Base-by-base conservation (phyloP, 2,113 vertebrate genomes). In the Rhinopithecus roxellana region DNA sequence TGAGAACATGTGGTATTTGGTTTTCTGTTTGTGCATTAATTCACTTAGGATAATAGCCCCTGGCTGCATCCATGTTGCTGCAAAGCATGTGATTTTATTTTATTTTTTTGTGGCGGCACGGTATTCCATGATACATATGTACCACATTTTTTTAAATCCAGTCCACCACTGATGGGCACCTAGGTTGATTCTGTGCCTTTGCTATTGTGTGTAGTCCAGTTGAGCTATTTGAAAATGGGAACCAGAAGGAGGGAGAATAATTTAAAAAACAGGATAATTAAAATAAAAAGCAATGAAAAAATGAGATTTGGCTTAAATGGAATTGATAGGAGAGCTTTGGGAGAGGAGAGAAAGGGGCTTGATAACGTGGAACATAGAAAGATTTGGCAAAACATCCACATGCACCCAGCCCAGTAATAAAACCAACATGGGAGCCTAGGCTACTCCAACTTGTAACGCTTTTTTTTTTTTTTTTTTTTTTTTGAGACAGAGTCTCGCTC, bases 381-480 rank as follows among this genome's bases (percentile, higher is more conserved):
- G 57, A 13, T 23, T 7, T 17, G 23, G 69, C 38, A 9, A 67
- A 80, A 35, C 32, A 18, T 8, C 13, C 67, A 10, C 8, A 35
- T 43, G 35, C 61, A 77, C 27, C 20, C 8, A 11, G 35, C 1
- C n/a, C 38, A 17, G 48, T 5, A 50, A 64, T 17, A 43, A 86
- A 84, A 6, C 6, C 7, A 27, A 35, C 3, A 2, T 2, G 9
- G 70, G 25, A 52, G 50, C 1, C 9, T 11, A 70, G 10, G 6
- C 38, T 72, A 52, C 40, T 38, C 38, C 23, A 77, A 52, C 25
- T n/a, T 5, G 0, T 30, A 30, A 22, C 0, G 0, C 3, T 12
- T 27, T 12, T 27, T 0, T 4, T 32, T 48, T 11, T 35, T 48
- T 11, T 35, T 69, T 17, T 38, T 38, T 50, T 20, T 64, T 64